Evolutionary conservation across 37 sponge, comb jelly and placozoan genomes (phyloP).

Genomic region (Amphimedon queenslandica): DNA sequence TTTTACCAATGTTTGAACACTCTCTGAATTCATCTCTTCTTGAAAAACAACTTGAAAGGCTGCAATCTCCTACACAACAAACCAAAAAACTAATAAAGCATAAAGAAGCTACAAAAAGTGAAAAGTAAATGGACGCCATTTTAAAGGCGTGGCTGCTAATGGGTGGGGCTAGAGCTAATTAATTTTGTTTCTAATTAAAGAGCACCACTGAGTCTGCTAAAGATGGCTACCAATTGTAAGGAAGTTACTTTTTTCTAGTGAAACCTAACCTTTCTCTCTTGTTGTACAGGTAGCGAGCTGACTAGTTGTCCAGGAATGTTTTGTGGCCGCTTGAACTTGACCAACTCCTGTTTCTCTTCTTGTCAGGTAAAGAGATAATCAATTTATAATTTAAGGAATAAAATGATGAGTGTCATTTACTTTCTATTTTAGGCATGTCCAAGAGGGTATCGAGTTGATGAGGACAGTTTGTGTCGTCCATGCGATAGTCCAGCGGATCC

Average conservation of each 20-base stretch:
- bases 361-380: not conserved
- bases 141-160: no score
- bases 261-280: not conserved
- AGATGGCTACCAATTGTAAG: not conserved
- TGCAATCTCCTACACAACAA: no score
- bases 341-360: not conserved
- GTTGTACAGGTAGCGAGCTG: slow-evolving; percentile 2
- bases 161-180: no score
- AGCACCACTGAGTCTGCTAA: no score
- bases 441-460: slow-evolving; percentile 4
- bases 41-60: not conserved
- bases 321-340: slow-evolving; percentile 20
- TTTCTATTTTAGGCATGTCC: slow-evolving; percentile 28
- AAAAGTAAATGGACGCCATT: no score
- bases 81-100: no score
- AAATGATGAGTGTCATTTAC: not conserved
- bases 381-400: not conserved
- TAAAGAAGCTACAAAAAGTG: no score
- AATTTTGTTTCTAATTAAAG: no score
- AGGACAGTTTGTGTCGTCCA: slow-evolving; percentile 13
- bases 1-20: not conserved
- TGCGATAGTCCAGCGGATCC: slow-evolving; percentile 16
- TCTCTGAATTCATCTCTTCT: slow-evolving; percentile 3
- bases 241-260: slow-evolving; percentile 1
- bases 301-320: slow-evolving; percentile 43